phyloP scores from a whole-genome alignment of 2,797 vertebrate species.

The Thaleichthys pacificus region DNA sequence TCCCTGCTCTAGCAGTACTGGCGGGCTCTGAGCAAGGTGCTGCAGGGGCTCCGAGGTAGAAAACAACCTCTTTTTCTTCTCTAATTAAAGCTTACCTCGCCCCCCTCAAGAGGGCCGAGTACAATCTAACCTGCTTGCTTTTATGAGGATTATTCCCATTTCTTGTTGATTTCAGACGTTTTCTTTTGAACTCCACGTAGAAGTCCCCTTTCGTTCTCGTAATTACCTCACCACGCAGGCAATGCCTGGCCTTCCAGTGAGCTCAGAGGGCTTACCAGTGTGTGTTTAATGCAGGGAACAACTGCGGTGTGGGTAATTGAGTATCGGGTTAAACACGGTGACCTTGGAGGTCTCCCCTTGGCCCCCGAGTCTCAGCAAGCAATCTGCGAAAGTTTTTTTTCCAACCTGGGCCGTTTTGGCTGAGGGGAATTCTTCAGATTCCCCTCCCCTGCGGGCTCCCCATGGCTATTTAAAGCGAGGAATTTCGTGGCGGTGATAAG shows the following conservation, averaged over 20 bases:
- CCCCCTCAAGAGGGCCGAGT: conserved; percentile 32
- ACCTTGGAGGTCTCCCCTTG: conserved; percentile 45
- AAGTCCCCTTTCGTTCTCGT: neutral
- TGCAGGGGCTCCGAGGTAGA: conserved; percentile 23
- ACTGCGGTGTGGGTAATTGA: conserved; percentile 25
- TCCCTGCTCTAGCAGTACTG: conserved; percentile 31
- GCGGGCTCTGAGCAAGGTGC: conserved; percentile 21
- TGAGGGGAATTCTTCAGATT: conserved; percentile 58
- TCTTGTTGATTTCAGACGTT: conserved; percentile 6
- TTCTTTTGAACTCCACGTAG: neutral
- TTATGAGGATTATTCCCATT: conserved; percentile 46
- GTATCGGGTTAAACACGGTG: conserved; percentile 48
- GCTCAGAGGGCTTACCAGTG: conserved; percentile 35
- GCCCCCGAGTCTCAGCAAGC: conserved; percentile 54
- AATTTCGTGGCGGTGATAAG: conserved; percentile 65
- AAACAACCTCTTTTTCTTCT: conserved; percentile 30
- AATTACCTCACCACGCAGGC: conserved; percentile 17
- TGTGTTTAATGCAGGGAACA: conserved; percentile 20
- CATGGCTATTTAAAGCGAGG: conserved; percentile 68
- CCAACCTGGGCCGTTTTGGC: conserved; percentile 22
- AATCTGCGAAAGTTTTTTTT: conserved; percentile 52
- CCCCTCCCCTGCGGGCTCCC: conserved; percentile 47
- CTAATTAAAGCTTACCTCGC: conserved; percentile 49
- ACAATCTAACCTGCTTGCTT: conserved; percentile 35
- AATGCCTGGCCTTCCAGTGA: conserved; percentile 23